Conservation (phyloP, 2,888 invertebrate species). For the Baronia brevicornis region DNA sequence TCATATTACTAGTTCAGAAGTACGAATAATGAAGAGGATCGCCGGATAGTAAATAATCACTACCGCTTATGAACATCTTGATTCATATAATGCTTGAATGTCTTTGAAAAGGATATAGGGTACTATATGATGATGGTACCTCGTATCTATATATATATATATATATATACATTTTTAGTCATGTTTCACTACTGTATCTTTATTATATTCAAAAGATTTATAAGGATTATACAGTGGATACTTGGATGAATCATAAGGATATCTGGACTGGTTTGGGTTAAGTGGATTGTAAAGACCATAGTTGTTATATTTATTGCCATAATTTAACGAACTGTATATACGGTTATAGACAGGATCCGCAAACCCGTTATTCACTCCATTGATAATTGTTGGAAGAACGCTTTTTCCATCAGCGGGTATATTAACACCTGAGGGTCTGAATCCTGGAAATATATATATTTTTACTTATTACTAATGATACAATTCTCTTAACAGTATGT, state of each 20-base stretch:
- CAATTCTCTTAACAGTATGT: no score
- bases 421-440: conserved; percentile 79
- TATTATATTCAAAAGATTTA: conserved; percentile 22
- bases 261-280: conserved; percentile 32
- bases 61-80: no score
- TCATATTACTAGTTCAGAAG: no score
- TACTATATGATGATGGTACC: no score
- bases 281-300: conserved; percentile 32
- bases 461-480: conserved; percentile 1
- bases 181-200: conserved; percentile 6
- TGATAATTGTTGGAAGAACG: conserved; percentile 38
- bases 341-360: conserved; percentile 32
- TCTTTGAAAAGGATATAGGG: no score
- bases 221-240: conserved; percentile 25
- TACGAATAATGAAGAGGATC: no score
- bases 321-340: conserved; percentile 35
- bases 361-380: conserved; percentile 14
- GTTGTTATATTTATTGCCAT: conserved; percentile 20
- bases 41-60: no score
- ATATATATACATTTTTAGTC: no score
- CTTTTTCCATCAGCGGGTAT: conserved; percentile 76
- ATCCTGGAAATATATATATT: conserved; percentile 42
- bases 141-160: no score
- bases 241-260: conserved; percentile 24
- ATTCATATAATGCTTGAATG: no score